Base-by-base conservation (phyloP, 2,888 invertebrate genomes). In the Adineta ricciae region DNA sequence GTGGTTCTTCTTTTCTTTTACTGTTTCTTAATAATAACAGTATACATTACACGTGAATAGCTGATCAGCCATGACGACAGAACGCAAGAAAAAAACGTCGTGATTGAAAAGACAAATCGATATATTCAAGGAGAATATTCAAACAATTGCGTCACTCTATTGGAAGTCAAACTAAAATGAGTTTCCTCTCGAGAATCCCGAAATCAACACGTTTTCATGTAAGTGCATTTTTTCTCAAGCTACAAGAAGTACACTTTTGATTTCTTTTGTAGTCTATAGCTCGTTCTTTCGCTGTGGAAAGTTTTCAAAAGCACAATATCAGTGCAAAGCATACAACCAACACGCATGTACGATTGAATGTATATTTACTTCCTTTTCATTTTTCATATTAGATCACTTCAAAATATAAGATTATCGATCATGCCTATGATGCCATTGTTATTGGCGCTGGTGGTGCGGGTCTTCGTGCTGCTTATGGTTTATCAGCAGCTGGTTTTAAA, bases 361-460 rank as follows among this genome's bases (percentile, higher is more conserved):
- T n/a, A n/a, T 32, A 16, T 1, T 4, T 2, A 3, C 19, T 72
- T 72, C 16, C 1, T 32, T 38, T 19, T 73, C 5, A 19, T 73
- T 9, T 19, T 36, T 1, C 38, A 21, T 32, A n/a, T 56, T 73
- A 73, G 73, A 38, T 38, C 38, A 24, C 73, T 21, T 73, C 73
- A 41, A 84, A 78, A 41, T 85, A 85, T 21, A 85, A 78, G n/a
- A 85, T 85, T 32, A 46, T 85, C 16, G 99, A 99, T 91, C 99
- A 99, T 90, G 94, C 94, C 85, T 99, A 95, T 90, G 99, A 99
- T 93, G 97, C 96, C 0, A 93, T 98, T 87, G 96, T 99, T 24
- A 95, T 99, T 84, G 99, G 99, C 36, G 98, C 98, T 1, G 94
- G 99, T 84, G 99, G 99, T 4, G 96, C 98, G 7, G 99, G 99